phyloP scores from a whole-genome alignment of 2,797 vertebrate genomes.

The Helostoma temminkii region DNA sequence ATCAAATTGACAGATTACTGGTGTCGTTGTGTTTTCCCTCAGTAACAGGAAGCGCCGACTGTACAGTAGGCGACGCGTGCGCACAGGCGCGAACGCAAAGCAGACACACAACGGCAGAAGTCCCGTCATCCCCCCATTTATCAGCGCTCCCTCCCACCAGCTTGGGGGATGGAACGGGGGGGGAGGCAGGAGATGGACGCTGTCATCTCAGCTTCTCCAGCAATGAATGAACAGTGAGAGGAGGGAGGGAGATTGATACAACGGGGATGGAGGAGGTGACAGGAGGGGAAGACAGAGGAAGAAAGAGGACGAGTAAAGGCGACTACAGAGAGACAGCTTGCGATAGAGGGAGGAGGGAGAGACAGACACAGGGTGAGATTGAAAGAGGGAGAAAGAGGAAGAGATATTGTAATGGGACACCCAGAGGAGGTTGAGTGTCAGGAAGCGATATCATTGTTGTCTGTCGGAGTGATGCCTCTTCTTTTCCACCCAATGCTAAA shows the following conservation, averaged over 20 bases:
- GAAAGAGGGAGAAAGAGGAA: constrained; percentile 58
- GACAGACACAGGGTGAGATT: constrained; percentile 26
- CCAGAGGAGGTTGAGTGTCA: constrained; percentile 77
- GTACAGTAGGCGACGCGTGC: constrained; percentile 13
- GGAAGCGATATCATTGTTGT: constrained; percentile 81
- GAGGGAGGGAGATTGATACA: constrained; percentile 49
- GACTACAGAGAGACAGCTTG: constrained; percentile 56
- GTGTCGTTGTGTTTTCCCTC: constrained; percentile 53
- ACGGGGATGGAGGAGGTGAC: constrained; percentile 56
- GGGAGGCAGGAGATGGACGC: constrained; percentile 21
- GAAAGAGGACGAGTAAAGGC: constrained; percentile 55
- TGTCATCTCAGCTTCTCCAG: constrained; percentile 46
- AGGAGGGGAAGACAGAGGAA: constrained; percentile 48
- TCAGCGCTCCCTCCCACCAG: constrained; percentile 28
- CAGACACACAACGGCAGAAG: constrained; percentile 20
- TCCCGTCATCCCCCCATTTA: constrained; percentile 30
- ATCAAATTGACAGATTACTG: constrained; percentile 77
- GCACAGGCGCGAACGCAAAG: neutral
- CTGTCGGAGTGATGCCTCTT: constrained; percentile 71
- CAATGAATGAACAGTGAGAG: constrained; percentile 52
- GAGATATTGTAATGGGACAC: constrained; percentile 75
- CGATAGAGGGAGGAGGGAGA: constrained; percentile 25
- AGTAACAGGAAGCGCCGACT: constrained; percentile 21
- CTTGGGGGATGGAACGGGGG: neutral
- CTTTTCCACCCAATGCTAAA: constrained; percentile 68